Evolutionary conservation across 2,113 vertebrate genomes (phyloP), one percentile per base, ranked within the genome.

Genomic region (Antechinus flavipes): DNA sequence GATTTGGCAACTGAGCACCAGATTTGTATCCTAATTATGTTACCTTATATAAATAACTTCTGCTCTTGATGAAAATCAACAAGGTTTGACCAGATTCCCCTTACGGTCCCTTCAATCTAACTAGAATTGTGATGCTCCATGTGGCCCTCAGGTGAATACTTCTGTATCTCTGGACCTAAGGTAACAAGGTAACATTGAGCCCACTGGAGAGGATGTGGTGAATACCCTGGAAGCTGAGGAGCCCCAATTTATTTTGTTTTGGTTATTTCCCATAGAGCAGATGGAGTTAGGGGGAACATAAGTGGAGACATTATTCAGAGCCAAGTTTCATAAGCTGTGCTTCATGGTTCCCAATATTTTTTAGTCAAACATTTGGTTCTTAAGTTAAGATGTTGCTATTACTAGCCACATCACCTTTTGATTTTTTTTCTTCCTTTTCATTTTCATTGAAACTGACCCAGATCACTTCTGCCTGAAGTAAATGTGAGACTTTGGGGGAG

Each of bases 371-470:
- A 68, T 68, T 27, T 90, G 93, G 47, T 23, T 24, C 27, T 95
- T 58, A 55, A 42, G 91, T 50, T 93, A 93, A 91, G 84, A 90
- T 90, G 10, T 61, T 89, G 42, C 19, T 42, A 84, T 93, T 68
- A 92, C 35, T 90, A 90, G 22, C 35, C 54, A 76, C 47, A 93
- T 19, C 42, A 47, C 8, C 8, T 84, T 90, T 49, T n/a, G 56
- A 23, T 52, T 76, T 58, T 92, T 92, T 54, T 42, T 19, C 30
- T n/a, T n/a, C 23, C 55, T 58, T 19, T 91, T 24, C 47, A 90
- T 93, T 94, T 47, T 22, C 30, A 54, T 14, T 54, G 53, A 90
- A 90, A 50, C 0, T 10, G 84, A 93, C 84, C 47, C 25, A 94
- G 89, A 56, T 54, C 68, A 84, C 0, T 76, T 90, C 50, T 27